phyloP scores from a whole-genome alignment of 2,888 invertebrate species.

The Drosophila ustulata region DNA sequence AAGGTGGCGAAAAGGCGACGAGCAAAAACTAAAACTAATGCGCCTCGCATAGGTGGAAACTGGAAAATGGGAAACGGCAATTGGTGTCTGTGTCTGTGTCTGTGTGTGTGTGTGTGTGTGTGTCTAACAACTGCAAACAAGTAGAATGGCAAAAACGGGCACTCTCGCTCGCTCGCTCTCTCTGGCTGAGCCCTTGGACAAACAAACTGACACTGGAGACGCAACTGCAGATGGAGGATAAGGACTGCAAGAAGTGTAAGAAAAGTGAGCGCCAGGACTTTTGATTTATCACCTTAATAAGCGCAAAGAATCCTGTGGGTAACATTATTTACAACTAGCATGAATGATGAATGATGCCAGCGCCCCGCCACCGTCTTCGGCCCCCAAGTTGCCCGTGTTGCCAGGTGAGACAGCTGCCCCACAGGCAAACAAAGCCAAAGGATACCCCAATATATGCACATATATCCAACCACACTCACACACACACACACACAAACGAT shows the following conservation, averaged over 20 bases:
- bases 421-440: constrained; percentile 38
- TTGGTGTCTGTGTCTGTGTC: too few relatives aligned
- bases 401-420: constrained; percentile 37
- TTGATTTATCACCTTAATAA: constrained; percentile 82
- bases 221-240: constrained; percentile 24
- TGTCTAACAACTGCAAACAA: constrained; percentile 50
- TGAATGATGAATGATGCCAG: constrained; percentile 78
- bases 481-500: constrained; percentile 2
- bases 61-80: constrained; percentile 38
- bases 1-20: constrained; percentile 23
- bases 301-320: constrained; percentile 77
- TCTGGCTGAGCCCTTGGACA: constrained; percentile 20
- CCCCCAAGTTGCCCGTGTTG: too few relatives aligned
- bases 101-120: background rate
- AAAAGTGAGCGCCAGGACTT: constrained; percentile 41
- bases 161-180: background rate
- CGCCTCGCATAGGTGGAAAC: constrained; percentile 27
- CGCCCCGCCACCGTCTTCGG: background rate
- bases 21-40: constrained; percentile 45
- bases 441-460: constrained; percentile 17
- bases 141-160: constrained; percentile 13
- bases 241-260: background rate
- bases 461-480: background rate
- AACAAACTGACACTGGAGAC: constrained; percentile 33
- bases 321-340: constrained; percentile 81